Conservation (phyloP, 2,113 vertebrate species). For the Eclectus roratus region DNA sequence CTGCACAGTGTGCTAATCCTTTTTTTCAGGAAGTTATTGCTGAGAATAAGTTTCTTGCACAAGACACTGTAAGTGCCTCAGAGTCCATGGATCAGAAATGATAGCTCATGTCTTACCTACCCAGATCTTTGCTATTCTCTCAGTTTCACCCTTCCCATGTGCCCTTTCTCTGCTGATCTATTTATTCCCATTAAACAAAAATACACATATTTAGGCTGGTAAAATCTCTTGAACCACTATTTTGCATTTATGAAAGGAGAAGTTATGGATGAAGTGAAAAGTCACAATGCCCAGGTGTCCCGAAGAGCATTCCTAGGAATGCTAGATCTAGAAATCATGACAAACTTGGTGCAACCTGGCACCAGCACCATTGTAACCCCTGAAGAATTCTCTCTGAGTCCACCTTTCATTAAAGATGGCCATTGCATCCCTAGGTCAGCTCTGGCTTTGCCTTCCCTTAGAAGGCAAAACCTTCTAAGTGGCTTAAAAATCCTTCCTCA, state of each 20-base stretch:
- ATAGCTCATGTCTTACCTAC: not conserved
- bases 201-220: not conserved
- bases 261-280: not conserved
- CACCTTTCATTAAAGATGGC: not conserved
- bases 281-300: not conserved
- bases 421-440: not conserved
- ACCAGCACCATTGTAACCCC: rapidly evolving
- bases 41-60: not conserved
- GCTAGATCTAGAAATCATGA: not conserved
- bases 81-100: not conserved
- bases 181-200: not conserved
- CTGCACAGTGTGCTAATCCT: not conserved
- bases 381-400: not conserved
- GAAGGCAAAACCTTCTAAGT: no score
- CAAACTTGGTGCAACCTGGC: not conserved
- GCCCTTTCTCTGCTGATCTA: not conserved
- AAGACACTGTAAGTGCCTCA: not conserved
- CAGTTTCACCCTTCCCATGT: not conserved
- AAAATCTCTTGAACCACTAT: not conserved
- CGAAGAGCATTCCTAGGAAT: not conserved
- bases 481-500: no score
- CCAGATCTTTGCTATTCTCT: not conserved
- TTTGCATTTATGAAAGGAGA: not conserved
- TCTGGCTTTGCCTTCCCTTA: not conserved
- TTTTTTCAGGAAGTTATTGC: not conserved